A percentile compares a stretch with the other conserved stretches of the same genome.
Conservation (phyloP, 2,113 vertebrate species). For the Pungitius pungitius region DNA sequence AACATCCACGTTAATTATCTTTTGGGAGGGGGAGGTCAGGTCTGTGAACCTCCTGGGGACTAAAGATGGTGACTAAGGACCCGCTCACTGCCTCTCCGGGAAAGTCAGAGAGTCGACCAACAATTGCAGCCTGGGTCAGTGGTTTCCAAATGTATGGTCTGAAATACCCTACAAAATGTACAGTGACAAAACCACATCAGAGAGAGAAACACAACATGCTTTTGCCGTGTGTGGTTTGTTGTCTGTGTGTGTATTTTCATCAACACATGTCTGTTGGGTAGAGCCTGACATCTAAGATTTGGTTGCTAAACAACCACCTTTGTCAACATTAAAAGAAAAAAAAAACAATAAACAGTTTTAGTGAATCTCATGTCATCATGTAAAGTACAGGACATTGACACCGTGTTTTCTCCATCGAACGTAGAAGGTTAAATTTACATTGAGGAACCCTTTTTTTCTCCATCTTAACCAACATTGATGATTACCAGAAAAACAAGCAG, state of each 20-base stretch:
- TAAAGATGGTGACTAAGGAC: constrained; percentile 20
- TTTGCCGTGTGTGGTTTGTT: not conserved
- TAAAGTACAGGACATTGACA: not conserved
- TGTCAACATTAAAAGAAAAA: not conserved
- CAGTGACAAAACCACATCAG: not conserved
- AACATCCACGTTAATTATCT: not conserved
- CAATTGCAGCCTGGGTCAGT: not conserved
- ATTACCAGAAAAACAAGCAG: not conserved
- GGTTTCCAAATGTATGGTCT: not conserved
- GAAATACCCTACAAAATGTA: not conserved
- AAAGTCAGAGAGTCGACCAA: not conserved
- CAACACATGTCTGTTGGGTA: not conserved
- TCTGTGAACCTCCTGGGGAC: not conserved
- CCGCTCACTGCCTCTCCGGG: not conserved
- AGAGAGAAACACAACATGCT: not conserved
- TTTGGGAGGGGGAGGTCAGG: constrained; percentile 7
- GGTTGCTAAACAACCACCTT: not conserved
- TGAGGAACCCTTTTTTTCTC: not conserved
- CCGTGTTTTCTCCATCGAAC: not conserved
- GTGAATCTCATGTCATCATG: not conserved
- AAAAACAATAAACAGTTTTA: not conserved
- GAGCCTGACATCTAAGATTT: not conserved
- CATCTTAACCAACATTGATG: not conserved
- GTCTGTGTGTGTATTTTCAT: not conserved
- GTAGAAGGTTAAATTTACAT: not conserved